phyloP scores from a whole-genome alignment of 2,113 vertebrate species.

The Nestor notabilis region DNA sequence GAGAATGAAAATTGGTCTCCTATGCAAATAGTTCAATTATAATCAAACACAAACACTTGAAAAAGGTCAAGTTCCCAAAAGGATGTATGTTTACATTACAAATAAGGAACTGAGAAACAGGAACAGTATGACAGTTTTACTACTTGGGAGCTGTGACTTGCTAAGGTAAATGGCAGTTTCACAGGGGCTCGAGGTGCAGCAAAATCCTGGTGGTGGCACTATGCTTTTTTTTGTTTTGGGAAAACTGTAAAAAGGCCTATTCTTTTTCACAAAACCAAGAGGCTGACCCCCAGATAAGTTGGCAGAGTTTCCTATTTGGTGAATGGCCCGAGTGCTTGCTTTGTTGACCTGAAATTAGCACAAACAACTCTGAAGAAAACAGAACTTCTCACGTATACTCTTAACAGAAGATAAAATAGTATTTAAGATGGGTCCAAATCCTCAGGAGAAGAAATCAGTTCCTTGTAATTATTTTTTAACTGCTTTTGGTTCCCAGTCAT shows the following conservation, averaged over 20 bases:
- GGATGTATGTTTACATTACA: slow-evolving; percentile 51
- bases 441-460: neutral
- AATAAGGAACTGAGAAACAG: slow-evolving; percentile 60
- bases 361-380: neutral
- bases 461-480: neutral
- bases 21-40: slow-evolving; percentile 62
- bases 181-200: neutral
- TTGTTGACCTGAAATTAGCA: neutral
- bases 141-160: neutral
- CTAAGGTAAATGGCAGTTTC: neutral
- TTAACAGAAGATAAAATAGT: neutral
- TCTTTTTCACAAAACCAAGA: neutral
- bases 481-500: slow-evolving; percentile 22
- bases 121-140: slow-evolving; percentile 44
- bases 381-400: neutral
- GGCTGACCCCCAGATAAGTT: neutral
- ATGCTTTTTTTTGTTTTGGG: neutral
- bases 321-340: neutral
- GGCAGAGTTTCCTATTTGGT: neutral
- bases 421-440: neutral
- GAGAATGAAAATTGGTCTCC: slow-evolving; percentile 46
- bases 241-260: neutral
- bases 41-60: slow-evolving; percentile 18
- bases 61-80: slow-evolving; percentile 59
- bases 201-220: neutral